These are phyloP conservation scores for Pyrocephalus nanus DNA, from an alignment of 2,797 vertebrate genomes.

Conservation along the genomic window DNA sequence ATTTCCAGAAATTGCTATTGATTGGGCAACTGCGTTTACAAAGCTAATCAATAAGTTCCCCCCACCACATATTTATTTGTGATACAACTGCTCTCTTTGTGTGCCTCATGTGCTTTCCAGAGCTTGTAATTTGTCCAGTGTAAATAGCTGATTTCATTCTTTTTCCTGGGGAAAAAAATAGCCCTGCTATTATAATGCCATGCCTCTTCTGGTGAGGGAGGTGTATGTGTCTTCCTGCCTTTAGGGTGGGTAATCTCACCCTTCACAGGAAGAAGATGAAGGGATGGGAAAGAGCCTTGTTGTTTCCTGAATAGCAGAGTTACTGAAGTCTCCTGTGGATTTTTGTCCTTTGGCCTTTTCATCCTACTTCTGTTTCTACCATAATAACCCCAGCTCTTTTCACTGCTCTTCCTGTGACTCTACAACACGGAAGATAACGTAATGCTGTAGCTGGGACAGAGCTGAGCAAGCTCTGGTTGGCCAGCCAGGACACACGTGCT, in stretches of 20 bases:
- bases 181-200: conserved; percentile 63
- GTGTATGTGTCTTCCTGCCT: conserved; percentile 26
- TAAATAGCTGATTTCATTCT: conserved; percentile 79
- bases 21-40: conserved; percentile 76
- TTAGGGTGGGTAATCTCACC: conserved; percentile 50
- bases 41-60: conserved; percentile 78
- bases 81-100: conserved; percentile 68
- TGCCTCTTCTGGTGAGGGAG: conserved; percentile 43
- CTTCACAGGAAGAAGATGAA: conserved; percentile 65
- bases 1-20: conserved; percentile 82
- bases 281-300: conserved; percentile 68
- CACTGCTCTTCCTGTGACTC: conserved; percentile 52
- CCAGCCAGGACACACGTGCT: neutral
- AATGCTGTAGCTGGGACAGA: neutral
- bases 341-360: conserved; percentile 64
- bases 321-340: conserved; percentile 61
- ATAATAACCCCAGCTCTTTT: conserved; percentile 39
- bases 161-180: conserved; percentile 76
- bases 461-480: neutral
- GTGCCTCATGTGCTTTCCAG: conserved; percentile 74
- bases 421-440: neutral
- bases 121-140: conserved; percentile 76
- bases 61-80: conserved; percentile 73
- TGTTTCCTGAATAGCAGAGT: conserved; percentile 65
- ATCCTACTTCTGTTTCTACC: conserved; percentile 55